A percentile compares a stretch with the other conserved stretches of the same genome.
Evolutionary conservation across 2,797 vertebrate species (phyloP).

Genomic region (Triplophysa bombifrons): DNA sequence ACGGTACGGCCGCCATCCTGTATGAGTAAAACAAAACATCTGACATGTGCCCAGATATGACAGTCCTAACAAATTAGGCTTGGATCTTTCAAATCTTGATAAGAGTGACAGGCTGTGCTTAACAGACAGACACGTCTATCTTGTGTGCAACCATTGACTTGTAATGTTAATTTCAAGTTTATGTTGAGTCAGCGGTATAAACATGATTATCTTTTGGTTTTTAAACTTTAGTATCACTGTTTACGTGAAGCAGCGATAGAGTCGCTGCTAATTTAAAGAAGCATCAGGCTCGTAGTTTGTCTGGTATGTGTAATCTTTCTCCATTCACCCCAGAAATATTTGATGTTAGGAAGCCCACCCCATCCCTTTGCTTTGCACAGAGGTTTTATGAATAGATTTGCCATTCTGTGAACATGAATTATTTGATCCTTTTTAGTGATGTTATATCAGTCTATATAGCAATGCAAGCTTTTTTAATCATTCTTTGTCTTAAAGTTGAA

Average conservation of each 20-base stretch:
- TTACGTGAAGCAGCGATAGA: conserved; percentile 58
- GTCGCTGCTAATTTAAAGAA: conserved; percentile 51
- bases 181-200: conserved; percentile 51
- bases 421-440: conserved; percentile 13
- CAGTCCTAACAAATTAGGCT: conserved; percentile 12
- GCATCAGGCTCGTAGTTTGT: conserved; percentile 4
- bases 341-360: neutral
- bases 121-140: conserved; percentile 31
- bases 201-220: conserved; percentile 55
- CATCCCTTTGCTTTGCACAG: neutral
- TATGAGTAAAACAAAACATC: conserved; percentile 3
- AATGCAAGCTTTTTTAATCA: conserved; percentile 18
- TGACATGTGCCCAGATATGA: conserved; percentile 1
- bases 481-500: conserved; percentile 75
- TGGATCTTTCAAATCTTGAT: neutral
- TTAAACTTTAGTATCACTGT: conserved; percentile 61
- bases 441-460: conserved; percentile 2
- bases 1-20: conserved; percentile 74
- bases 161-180: conserved; percentile 47
- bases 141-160: conserved; percentile 36
- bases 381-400: conserved; percentile 16
- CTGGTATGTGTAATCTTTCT: conserved; percentile 24
- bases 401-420: conserved; percentile 12
- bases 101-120: conserved; percentile 15
- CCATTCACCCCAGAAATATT: neutral